A percentile compares a stretch with the other conserved stretches of the same genome.
phyloP scores from a whole-genome alignment of 2,113 vertebrate species.

The Python bivittatus region DNA sequence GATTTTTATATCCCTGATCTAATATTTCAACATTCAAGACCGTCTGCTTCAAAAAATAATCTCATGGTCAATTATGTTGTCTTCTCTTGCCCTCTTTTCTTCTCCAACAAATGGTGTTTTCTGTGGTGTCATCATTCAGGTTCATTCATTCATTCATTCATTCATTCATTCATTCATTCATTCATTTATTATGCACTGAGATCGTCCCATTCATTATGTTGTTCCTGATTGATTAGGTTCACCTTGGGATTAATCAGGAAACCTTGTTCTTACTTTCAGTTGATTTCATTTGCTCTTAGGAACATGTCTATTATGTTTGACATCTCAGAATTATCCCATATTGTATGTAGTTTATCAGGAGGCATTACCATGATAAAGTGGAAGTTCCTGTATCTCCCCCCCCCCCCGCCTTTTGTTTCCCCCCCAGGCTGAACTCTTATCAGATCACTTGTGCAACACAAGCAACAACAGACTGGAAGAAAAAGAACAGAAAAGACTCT shows the following conservation, averaged over 20 bases:
- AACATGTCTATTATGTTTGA: background rate
- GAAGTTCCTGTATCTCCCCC: too few species aligned
- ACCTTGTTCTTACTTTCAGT: background rate
- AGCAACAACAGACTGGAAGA: too few species aligned
- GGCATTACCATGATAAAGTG: too few species aligned
- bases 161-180: background rate
- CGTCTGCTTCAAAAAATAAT: background rate
- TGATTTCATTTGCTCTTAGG: background rate
- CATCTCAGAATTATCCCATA: background rate
- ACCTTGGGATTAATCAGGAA: background rate
- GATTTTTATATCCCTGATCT: too few species aligned
- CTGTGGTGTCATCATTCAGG: background rate
- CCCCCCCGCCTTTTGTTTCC: too few species aligned
- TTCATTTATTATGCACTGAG: background rate
- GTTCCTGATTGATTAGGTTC: background rate
- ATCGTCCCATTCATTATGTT: background rate
- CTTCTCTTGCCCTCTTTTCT: background rate
- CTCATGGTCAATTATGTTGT: background rate
- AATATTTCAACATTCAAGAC: background rate
- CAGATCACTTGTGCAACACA: too few species aligned
- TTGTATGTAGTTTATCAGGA: too few species aligned
- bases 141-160: too few species aligned
- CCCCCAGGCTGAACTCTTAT: too few species aligned
- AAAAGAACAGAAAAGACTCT: too few species aligned
- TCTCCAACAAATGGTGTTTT: background rate